phyloP scores from a whole-genome alignment of 2,797 vertebrate species.

The Gallinago nigripennis region DNA sequence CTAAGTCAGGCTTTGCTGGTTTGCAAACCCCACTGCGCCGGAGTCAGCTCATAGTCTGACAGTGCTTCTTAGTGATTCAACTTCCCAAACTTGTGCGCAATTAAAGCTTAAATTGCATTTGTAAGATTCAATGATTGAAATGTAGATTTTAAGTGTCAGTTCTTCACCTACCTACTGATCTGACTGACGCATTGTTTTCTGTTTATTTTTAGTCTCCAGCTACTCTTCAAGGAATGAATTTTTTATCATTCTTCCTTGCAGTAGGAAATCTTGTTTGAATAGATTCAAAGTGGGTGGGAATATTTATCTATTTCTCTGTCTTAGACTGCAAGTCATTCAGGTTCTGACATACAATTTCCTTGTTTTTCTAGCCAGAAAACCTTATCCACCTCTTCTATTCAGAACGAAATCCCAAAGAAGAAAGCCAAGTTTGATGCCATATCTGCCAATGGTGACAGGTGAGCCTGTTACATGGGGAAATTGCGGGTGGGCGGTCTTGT shows the following conservation, averaged over 20 bases:
- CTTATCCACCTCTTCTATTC: slow-evolving; percentile 83
- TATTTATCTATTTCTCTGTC: slow-evolving; percentile 13
- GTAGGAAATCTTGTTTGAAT: not conserved
- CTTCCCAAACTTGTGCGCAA: not conserved
- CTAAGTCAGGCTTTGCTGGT: not conserved
- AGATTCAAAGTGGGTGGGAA: slow-evolving; percentile 25
- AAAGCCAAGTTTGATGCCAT: slow-evolving; percentile 83
- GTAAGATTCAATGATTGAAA: not conserved
- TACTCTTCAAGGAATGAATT: not conserved
- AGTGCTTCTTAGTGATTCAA: not conserved
- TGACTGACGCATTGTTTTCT: not conserved
- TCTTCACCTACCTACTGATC: not conserved
- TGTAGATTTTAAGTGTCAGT: not conserved
- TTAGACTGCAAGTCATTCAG: slow-evolving; percentile 47
- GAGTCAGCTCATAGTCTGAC: not conserved
- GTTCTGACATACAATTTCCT: slow-evolving; percentile 62
- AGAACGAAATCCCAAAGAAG: slow-evolving; percentile 86
- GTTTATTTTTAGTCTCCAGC: slow-evolving; percentile 46
- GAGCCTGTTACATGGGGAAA: slow-evolving; percentile 55
- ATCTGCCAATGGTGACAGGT: slow-evolving; percentile 83
- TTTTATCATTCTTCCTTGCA: not conserved
- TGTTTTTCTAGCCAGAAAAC: slow-evolving; percentile 79
- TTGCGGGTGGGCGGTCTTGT: not conserved
- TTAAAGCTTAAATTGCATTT: not conserved
- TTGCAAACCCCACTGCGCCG: not conserved